Evolutionary conservation across 2,888 invertebrate species (phyloP).

Genomic region (Pterostichus madidus): DNA sequence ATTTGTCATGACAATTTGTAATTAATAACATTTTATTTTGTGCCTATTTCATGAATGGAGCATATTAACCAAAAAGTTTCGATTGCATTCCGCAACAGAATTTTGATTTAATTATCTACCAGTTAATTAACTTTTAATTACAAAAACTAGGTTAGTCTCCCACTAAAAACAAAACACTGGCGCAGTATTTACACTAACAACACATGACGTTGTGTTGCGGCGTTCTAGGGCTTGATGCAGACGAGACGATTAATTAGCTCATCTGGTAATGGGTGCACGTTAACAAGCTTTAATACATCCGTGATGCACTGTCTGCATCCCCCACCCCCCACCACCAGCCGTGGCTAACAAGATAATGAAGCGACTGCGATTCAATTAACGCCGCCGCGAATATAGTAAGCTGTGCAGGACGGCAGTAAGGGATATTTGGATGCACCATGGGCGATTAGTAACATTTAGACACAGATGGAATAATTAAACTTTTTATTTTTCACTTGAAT

Average conservation of each 20-base stretch:
- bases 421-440: background rate
- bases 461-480: too few species aligned
- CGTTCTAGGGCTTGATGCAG: conserved; percentile 11
- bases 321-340: background rate
- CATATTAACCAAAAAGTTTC: too few species aligned
- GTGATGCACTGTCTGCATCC: conserved; percentile 19
- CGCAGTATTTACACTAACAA: conserved; percentile 4
- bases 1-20: too few species aligned
- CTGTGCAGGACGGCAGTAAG: background rate
- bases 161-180: conserved; percentile 19
- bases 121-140: conserved; percentile 1
- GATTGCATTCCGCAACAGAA: background rate
- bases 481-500: too few species aligned
- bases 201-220: background rate
- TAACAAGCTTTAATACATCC: conserved; percentile 39
- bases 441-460: too few species aligned
- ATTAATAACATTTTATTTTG: too few species aligned
- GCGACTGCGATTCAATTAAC: conserved; percentile 45
- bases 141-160: conserved; percentile 16
- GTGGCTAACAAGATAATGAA: conserved; percentile 44
- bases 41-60: too few species aligned
- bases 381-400: background rate
- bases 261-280: conserved; percentile 48
- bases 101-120: background rate
- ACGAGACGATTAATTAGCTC: conserved; percentile 46